These are phyloP conservation scores for Elephantulus edwardii DNA, from an alignment of 2,113 vertebrate species.

Conservation along the genomic window DNA sequence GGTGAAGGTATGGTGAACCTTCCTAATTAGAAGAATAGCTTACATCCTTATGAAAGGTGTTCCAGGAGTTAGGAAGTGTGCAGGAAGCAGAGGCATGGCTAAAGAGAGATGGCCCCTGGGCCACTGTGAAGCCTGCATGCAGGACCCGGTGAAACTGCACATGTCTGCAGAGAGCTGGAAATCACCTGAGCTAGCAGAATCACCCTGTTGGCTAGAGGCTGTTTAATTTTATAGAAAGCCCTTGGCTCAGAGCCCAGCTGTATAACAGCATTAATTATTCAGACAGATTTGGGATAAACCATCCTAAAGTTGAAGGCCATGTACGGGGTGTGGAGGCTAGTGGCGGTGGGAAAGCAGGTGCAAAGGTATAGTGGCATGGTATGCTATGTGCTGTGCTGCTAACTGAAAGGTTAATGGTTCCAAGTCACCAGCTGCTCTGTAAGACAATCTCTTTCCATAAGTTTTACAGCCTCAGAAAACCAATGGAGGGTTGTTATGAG, in stretches of 20 bases:
- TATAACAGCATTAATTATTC: constrained; percentile 67
- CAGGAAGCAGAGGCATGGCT: background rate
- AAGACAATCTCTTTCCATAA: too few relatives aligned
- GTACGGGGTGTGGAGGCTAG: background rate
- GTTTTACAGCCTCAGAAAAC: too few relatives aligned
- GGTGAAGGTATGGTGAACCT: background rate
- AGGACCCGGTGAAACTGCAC: background rate
- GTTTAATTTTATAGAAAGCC: constrained; percentile 79
- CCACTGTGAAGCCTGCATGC: background rate
- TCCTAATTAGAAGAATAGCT: background rate
- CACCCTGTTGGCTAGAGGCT: constrained; percentile 48
- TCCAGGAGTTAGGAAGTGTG: background rate
- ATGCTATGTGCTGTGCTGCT: too few relatives aligned
- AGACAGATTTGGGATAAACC: constrained; percentile 54
- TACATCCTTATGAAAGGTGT: background rate
- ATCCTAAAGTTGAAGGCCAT: constrained; percentile 35
- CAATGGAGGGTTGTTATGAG: too few relatives aligned
- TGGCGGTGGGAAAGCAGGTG: background rate
- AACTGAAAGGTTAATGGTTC: too few relatives aligned
- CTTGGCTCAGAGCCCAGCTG: constrained; percentile 68
- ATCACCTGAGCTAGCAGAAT: constrained; percentile 53
- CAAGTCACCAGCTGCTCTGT: too few relatives aligned
- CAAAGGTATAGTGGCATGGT: too few relatives aligned
- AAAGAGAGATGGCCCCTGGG: background rate
- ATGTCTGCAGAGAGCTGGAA: background rate